These are phyloP conservation scores for Homalodisca vitripennis DNA, from an alignment of 1,140 invertebrate species.

Conservation along the genomic window DNA sequence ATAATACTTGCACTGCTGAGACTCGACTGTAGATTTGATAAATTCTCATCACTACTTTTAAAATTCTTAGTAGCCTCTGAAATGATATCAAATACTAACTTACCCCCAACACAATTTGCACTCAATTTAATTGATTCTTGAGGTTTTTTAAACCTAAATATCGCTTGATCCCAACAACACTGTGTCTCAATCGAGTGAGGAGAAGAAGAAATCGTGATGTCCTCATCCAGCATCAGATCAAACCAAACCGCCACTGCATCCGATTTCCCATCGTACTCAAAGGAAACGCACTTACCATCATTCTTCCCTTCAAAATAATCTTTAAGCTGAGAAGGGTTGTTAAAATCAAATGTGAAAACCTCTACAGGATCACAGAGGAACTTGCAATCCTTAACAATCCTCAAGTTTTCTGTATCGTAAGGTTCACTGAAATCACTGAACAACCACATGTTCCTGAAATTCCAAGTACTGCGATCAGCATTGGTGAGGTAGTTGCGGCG, in stretches of 20 bases:
- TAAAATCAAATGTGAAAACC: constrained; percentile 65
- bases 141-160: constrained; percentile 56
- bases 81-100: neutral
- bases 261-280: constrained; percentile 49
- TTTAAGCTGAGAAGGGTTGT: constrained; percentile 53
- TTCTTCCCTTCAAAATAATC: constrained; percentile 37
- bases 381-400: constrained; percentile 46
- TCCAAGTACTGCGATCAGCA: neutral
- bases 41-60: neutral
- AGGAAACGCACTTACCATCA: constrained; percentile 13
- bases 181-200: constrained; percentile 36
- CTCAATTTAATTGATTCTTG: constrained; percentile 37
- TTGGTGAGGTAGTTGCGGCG: constrained; percentile 30
- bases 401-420: constrained; percentile 68
- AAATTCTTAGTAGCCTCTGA: neutral
- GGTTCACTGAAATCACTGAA: constrained; percentile 47
- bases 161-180: constrained; percentile 74
- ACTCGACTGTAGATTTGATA: neutral
- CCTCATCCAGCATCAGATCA: constrained; percentile 66
- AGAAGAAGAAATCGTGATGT: constrained; percentile 56
- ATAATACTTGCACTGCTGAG: neutral
- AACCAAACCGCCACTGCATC: constrained; percentile 72
- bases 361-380: constrained; percentile 58
- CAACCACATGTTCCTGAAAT: constrained; percentile 14
- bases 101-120: constrained; percentile 42